A percentile compares a stretch with the other conserved stretches of the same genome.
Evolutionary conservation across 1,140 invertebrate genomes (phyloP).

Genomic region (Aphidius ervi): DNA sequence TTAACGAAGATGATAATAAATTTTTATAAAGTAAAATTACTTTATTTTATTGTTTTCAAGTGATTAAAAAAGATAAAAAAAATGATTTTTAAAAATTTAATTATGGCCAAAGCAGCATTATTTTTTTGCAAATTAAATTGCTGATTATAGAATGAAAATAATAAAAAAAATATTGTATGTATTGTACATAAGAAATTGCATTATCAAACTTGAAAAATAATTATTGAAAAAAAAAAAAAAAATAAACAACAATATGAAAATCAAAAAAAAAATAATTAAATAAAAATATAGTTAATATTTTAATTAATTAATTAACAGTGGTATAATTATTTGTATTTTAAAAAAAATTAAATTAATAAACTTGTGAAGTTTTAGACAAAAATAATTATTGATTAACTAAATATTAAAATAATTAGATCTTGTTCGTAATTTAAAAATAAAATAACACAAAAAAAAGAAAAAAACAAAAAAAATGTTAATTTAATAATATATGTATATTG

Average conservation of each 20-base stretch:
- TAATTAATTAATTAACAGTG: neutral
- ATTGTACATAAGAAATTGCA: constrained; percentile 38
- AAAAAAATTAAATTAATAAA: too few species aligned
- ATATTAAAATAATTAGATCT: too few species aligned
- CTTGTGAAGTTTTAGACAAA: too few species aligned
- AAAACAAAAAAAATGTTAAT: too few species aligned
- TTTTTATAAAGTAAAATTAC: too few species aligned
- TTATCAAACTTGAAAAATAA: neutral
- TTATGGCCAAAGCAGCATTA: constrained; percentile 53
- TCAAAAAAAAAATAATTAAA: neutral
- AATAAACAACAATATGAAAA: neutral
- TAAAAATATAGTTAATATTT: neutral
- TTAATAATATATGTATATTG: too few species aligned
- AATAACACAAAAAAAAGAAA: too few species aligned
- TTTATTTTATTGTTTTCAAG: neutral
- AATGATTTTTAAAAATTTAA: constrained; percentile 19
- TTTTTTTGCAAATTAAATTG: constrained; percentile 49
- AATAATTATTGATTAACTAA: too few species aligned
- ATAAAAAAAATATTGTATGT: constrained; percentile 37
- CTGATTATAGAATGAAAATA: constrained; percentile 4
- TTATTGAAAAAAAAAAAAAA: neutral
- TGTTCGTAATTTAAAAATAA: too few species aligned
- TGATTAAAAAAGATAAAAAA: neutral
- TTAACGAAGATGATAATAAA: too few species aligned
- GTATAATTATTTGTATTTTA: too few species aligned